These are phyloP conservation scores for Montipora capricornis DNA, from an alignment of 64 coral and sea anemone species.

Conservation along the genomic window DNA sequence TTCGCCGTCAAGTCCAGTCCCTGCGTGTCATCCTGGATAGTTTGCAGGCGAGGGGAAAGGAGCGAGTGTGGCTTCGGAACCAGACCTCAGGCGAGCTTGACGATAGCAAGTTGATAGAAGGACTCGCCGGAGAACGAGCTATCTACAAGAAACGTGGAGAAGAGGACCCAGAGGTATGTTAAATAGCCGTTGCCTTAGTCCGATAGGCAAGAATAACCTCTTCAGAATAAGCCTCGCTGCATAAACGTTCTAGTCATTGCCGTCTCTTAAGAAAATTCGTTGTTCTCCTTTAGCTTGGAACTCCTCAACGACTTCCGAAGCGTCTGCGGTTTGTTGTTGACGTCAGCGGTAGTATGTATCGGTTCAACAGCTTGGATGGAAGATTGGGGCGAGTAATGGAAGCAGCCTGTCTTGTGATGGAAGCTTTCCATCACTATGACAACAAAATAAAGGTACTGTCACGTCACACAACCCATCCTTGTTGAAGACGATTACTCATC, in stretches of 20 bases:
- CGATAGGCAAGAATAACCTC: too few relatives aligned
- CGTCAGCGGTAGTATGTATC: slow-evolving; percentile 99
- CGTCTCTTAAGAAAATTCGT: neutral
- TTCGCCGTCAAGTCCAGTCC: slow-evolving; percentile 97
- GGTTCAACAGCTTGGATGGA: slow-evolving; percentile 97
- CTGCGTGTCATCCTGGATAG: slow-evolving; percentile 97
- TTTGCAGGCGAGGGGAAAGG: slow-evolving; percentile 87
- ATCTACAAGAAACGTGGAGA: slow-evolving; percentile 96
- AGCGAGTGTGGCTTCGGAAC: slow-evolving; percentile 98
- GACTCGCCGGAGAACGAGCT: slow-evolving; percentile 89
- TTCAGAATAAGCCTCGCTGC: too few relatives aligned
- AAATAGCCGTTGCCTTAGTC: too few relatives aligned
- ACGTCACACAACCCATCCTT: neutral
- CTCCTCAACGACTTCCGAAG: slow-evolving; percentile 91
- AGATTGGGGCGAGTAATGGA: slow-evolving; percentile 98
- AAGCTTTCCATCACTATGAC: slow-evolving; percentile 92
- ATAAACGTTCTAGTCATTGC: neutral
- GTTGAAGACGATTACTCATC: neutral
- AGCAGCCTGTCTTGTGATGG: slow-evolving; percentile 96
- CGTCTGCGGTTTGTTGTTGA: slow-evolving; percentile 97
- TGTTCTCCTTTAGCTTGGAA: slow-evolving; percentile 70
- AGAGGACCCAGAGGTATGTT: slow-evolving; percentile 80
- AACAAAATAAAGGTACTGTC: slow-evolving; percentile 91
- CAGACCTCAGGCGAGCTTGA: slow-evolving; percentile 98
- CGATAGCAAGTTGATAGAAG: slow-evolving; percentile 96